Evolutionary conservation across 1,140 invertebrate genomes (phyloP).

Genomic region (Hestina assimilis): DNA sequence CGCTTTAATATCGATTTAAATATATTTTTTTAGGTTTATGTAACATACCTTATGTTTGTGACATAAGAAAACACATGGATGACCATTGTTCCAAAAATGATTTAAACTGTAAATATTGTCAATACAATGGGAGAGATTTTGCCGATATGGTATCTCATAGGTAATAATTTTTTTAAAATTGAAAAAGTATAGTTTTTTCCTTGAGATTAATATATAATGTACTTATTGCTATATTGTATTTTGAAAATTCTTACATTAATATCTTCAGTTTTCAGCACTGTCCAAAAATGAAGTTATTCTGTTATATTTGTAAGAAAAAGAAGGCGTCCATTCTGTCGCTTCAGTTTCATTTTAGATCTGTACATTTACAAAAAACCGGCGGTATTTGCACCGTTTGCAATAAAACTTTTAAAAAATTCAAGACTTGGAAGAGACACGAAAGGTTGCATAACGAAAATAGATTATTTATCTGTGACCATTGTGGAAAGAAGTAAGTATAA

Average conservation of each 20-base stretch:
- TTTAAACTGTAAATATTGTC: slow-evolving; percentile 46
- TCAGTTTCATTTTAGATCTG: slow-evolving; percentile 55
- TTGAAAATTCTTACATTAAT: not conserved
- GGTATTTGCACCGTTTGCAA: slow-evolving; percentile 42
- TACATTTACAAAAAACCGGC: slow-evolving; percentile 49
- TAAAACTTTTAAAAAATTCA: slow-evolving; percentile 36
- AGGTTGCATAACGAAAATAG: slow-evolving; percentile 30
- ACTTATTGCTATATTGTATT: no score
- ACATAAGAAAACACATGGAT: slow-evolving; percentile 38
- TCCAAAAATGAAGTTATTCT: slow-evolving; percentile 28
- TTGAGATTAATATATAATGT: no score
- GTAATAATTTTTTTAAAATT: slow-evolving; percentile 34
- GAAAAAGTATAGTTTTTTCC: no score
- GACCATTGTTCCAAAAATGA: slow-evolving; percentile 40
- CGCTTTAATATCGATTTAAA: no score
- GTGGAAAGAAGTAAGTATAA: slow-evolving; percentile 46
- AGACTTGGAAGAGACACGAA: slow-evolving; percentile 43
- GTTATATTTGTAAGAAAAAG: slow-evolving; percentile 39
- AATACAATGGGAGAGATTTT: slow-evolving; percentile 42
- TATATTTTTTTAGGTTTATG: slow-evolving; percentile 59
- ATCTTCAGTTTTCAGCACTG: slow-evolving; percentile 41
- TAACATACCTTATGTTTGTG: slow-evolving; percentile 19
- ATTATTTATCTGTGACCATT: slow-evolving; percentile 51
- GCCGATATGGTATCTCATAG: slow-evolving; percentile 51
- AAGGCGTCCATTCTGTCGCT: slow-evolving; percentile 26